These are phyloP conservation scores for Ptyas mucosa DNA, from an alignment of 2,113 vertebrate genomes.

Conservation along the genomic window DNA sequence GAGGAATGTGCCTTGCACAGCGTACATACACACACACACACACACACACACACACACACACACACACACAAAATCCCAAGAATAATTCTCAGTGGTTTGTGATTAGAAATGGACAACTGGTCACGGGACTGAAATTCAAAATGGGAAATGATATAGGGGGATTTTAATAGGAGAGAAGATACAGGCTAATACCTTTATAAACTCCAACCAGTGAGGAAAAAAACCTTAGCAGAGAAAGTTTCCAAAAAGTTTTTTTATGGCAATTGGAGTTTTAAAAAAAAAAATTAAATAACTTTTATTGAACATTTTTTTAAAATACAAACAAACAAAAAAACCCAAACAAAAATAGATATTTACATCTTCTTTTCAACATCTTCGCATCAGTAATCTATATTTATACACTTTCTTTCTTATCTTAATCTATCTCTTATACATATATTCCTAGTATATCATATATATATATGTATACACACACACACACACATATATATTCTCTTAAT, in stretches of 20 bases:
- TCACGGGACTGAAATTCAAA: background rate
- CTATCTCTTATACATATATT: too few relatives aligned
- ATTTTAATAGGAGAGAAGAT: constrained; percentile 19
- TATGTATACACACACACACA: too few relatives aligned
- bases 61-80: constrained; percentile 35
- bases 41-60: constrained; percentile 10
- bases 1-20: constrained; percentile 54
- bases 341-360: too few relatives aligned
- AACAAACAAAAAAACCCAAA: too few relatives aligned
- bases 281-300: too few relatives aligned
- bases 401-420: too few relatives aligned
- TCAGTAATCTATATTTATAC: too few relatives aligned
- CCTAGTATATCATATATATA: too few relatives aligned
- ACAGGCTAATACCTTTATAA: background rate
- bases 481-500: too few relatives aligned
- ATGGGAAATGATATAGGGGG: background rate
- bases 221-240: background rate
- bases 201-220: constrained; percentile 8
- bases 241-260: background rate
- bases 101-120: constrained; percentile 35
- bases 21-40: constrained; percentile 20
- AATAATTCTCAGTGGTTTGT: constrained; percentile 33
- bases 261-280: background rate
- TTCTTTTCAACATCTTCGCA: too few relatives aligned
- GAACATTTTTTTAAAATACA: too few relatives aligned